Conservation (phyloP, 1,140 invertebrate genomes). For the Drosophila mojavensis region DNA sequence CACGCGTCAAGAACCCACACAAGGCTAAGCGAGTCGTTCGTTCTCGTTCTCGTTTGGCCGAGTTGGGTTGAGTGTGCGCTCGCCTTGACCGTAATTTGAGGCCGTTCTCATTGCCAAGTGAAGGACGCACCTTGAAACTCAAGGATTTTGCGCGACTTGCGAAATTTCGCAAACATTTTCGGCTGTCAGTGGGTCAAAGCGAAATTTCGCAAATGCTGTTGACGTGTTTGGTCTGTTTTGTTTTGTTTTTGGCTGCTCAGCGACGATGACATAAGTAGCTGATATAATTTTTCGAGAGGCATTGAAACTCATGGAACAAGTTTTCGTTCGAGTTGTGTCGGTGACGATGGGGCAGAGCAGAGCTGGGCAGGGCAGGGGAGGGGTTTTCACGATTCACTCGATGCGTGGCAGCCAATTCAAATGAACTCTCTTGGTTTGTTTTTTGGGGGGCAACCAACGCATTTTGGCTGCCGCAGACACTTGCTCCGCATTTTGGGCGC, state of each 20-base stretch:
- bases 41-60: constrained; percentile 56
- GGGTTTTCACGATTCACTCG: constrained; percentile 34
- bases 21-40: constrained; percentile 20
- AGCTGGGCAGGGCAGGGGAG: neutral
- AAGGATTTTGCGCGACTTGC: constrained; percentile 66
- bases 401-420: constrained; percentile 57
- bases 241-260: constrained; percentile 1
- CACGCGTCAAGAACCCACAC: neutral
- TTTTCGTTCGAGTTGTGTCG: constrained; percentile 20
- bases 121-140: constrained; percentile 81
- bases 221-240: too few relatives aligned
- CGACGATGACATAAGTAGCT: constrained; percentile 59
- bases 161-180: constrained; percentile 70
- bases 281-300: constrained; percentile 57
- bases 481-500: constrained; percentile 72
- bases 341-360: too few relatives aligned
- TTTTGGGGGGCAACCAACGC: constrained; percentile 38
- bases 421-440: constrained; percentile 51
- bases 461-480: constrained; percentile 66
- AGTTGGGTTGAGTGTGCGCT: constrained; percentile 30
- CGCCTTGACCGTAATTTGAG: constrained; percentile 79
- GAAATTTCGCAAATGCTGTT: constrained; percentile 44
- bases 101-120: constrained; percentile 70
- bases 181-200: constrained; percentile 62
- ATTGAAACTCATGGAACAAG: constrained; percentile 63